Evolutionary conservation across 92 coral and sea anemone genomes (phyloP), one percentile per base, ranked within the genome.

Genomic region (Actinostola sp.): DNA sequence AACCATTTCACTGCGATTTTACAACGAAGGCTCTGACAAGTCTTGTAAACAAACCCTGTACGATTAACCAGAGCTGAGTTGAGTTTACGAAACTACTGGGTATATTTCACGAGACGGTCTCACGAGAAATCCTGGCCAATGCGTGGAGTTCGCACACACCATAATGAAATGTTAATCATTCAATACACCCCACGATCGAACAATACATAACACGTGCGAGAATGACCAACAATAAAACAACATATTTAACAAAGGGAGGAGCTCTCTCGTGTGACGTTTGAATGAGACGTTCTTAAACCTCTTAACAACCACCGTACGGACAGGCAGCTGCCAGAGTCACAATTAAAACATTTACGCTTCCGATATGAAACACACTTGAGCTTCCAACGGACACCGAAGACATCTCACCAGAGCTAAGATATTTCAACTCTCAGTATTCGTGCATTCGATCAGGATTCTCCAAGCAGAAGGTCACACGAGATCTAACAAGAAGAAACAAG

Each of bases 331-430:
- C 90, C 56, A 29, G 76, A 33, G 49, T 70, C 89, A 92, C 93
- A 95, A 95, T 95, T 95, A 95, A 92, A 91, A 95, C 99, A 95
- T 86, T 91, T 79, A 92, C 96, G 93, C 87, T 83, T 86, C 89
- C 92, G 90, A 72, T 66, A 63, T 66, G 60, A 78, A 82, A 71
- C 86, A 83, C 99, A 95, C 84, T 88, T 88, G 92, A 83, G 88
- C 89, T 76, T 85, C 85, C 94, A 86, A 67, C 94, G 87, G 90
- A 76, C 79, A 81, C 86, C 73, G 99, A 84, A 83, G 82, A 78
- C 99, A 95, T 91, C 99, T 89, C 91, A 46, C 68, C 67, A 43
- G 36, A 55, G 64, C 41, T 25, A 38, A 57, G 66, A 71, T 71
- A 71, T 51, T 55, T 38, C 48, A 41, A 57, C 46, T 68, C 66